Evolutionary conservation across 2,888 invertebrate genomes (phyloP).

Genomic region (Nomada flava): DNA sequence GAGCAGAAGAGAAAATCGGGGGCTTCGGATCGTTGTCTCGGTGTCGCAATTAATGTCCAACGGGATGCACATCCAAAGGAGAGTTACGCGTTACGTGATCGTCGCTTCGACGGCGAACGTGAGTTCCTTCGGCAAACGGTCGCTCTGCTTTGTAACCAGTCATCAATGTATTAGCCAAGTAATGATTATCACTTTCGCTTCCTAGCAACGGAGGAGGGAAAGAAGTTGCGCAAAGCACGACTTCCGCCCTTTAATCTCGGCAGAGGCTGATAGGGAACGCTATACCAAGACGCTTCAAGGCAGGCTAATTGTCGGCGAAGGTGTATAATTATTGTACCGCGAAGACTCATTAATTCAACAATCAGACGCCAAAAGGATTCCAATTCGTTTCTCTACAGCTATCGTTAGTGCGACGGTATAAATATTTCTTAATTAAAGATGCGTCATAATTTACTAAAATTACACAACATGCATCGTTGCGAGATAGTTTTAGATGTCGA

Average conservation of each 20-base stretch:
- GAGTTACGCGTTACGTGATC: neutral
- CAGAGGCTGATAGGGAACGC: neutral
- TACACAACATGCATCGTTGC: neutral
- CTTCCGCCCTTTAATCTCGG: neutral
- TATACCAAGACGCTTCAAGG: neutral
- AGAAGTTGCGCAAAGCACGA: conserved; percentile 17
- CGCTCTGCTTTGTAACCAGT: conserved; percentile 30
- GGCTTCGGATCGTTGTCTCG: conserved; percentile 8
- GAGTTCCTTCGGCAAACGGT: conserved; percentile 24
- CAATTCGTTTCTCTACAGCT: neutral
- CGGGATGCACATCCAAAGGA: conserved; percentile 10
- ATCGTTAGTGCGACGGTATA: neutral
- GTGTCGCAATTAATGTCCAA: conserved; percentile 23
- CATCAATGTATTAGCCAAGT: conserved; percentile 37
- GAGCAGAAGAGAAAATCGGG: conserved; percentile 20
- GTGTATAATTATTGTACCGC: neutral
- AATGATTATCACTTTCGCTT: conserved; percentile 55
- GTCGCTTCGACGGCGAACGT: conserved; percentile 17
- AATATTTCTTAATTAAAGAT: neutral
- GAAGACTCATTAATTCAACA: neutral
- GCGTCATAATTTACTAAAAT: neutral
- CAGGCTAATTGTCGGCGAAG: neutral
- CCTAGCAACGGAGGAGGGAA: conserved; percentile 11
- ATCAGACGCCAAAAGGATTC: neutral
- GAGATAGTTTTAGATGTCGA: neutral